Base-by-base conservation (phyloP, 2,797 vertebrate genomes). In the Caiman crocodilus region DNA sequence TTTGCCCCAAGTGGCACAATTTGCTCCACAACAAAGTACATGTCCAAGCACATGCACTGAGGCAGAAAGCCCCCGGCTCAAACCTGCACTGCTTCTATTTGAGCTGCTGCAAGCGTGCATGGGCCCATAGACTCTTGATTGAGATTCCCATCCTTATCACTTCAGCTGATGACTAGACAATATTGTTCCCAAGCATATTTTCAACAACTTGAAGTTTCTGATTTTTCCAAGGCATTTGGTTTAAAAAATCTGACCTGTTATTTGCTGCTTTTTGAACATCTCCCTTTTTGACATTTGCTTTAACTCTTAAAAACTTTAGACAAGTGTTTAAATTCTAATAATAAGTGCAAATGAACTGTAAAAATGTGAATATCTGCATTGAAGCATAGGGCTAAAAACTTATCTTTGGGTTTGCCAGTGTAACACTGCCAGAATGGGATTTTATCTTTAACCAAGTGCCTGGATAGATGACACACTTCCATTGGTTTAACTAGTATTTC, bases 31-130 rank as follows among this genome's bases (percentile, higher is more conserved):
- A 50, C 42, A 50, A 50, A 50, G 42, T 50, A 10, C 42, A 50
- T 50, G 42, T 50, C 42, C 42, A 50, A 50, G 10, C 9, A 50
- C 10, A 10, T 50, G 0, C 4, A 14, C 75, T 67, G 26, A 84
- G 57, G 5, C 7, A 18, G 5, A 82, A 2, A 16, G 20, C 11
- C 15, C 15, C 20, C 57, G 30, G 1, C 3, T 57, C 15, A 58
- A 58, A 42, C 56, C 11, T 57, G 90, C 2, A 11, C 0, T 63
- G 56, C 18, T 50, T 69, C 14, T 76, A 7, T 21, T 77, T 71
- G 42, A 50, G n/a, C 28, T 4, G 0, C 17, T 17, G 7, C 3
- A 7, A 3, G 79, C 10, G 42, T 10, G 10, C 2, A 10, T 50
- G 42, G 10, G 42, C 42, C 42, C 42, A 50, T 50, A 50, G 42